These are phyloP conservation scores for Teleogryllus occipitalis DNA, from an alignment of 1,140 invertebrate species.

Conservation along the genomic window DNA sequence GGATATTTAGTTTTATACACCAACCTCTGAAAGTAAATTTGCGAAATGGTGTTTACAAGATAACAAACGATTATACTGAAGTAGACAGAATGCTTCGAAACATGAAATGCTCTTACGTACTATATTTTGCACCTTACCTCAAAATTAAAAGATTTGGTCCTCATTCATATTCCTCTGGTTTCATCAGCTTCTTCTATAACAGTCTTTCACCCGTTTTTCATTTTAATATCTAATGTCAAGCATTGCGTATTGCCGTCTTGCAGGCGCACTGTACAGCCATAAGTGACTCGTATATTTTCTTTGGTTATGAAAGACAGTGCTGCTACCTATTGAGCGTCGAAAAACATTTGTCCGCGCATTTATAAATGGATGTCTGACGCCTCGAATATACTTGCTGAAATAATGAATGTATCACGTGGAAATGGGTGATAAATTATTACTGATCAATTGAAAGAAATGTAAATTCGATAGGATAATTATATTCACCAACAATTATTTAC, in stretches of 20 bases:
- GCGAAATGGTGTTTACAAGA: no score
- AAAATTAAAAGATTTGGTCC: constrained; percentile 63
- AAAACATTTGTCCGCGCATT: neutral
- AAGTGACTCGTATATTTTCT: neutral
- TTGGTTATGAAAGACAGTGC: neutral
- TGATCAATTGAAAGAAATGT: no score
- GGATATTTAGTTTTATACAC: no score
- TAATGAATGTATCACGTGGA: no score
- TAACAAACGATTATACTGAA: no score
- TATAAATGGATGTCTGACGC: neutral
- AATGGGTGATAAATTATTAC: no score
- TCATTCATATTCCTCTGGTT: constrained; percentile 47
- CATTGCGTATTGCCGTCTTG: constrained; percentile 12
- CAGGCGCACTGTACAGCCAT: constrained; percentile 7
- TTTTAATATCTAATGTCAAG: neutral
- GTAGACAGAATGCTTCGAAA: no score
- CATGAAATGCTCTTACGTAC: neutral
- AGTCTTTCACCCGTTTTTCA: constrained; percentile 10
- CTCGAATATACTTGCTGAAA: no score
- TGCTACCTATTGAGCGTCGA: neutral
- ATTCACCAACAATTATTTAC: no score
- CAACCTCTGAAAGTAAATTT: no score
- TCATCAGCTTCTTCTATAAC: constrained; percentile 8
- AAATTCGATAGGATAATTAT: no score
- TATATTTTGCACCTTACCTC: constrained; percentile 46